These are phyloP conservation scores for Muricea muricata DNA, from an alignment of 92 coral and sea anemone species.

Conservation along the genomic window DNA sequence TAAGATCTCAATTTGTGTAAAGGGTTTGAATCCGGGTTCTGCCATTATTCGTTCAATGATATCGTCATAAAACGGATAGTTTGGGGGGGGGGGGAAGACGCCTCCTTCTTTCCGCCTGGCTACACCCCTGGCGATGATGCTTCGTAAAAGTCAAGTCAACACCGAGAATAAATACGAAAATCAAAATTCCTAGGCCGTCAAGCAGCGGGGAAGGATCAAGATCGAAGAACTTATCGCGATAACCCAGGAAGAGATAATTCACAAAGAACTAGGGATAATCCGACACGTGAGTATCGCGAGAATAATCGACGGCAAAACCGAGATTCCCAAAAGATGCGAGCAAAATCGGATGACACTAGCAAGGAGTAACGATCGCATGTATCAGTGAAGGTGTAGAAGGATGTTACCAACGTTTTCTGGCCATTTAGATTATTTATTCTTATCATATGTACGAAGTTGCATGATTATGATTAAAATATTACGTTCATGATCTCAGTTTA, in stretches of 20 bases:
- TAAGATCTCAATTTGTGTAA: too few relatives aligned
- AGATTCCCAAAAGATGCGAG: conserved; percentile 16
- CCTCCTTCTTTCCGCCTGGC: too few relatives aligned
- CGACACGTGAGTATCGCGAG: conserved; percentile 24
- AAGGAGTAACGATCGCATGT: neutral
- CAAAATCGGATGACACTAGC: conserved; percentile 28
- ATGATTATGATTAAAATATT: too few relatives aligned
- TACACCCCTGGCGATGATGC: too few relatives aligned
- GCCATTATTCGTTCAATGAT: too few relatives aligned
- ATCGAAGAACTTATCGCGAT: conserved; percentile 26
- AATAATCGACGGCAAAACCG: conserved; percentile 16
- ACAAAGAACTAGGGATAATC: neutral
- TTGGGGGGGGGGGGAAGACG: too few relatives aligned
- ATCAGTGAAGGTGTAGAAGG: neutral
- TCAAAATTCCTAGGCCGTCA: neutral
- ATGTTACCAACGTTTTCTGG: neutral
- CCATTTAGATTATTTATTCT: too few relatives aligned
- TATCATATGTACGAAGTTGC: too few relatives aligned
- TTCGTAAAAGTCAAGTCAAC: too few relatives aligned
- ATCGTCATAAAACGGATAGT: too few relatives aligned
- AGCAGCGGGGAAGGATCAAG: conserved; percentile 10
- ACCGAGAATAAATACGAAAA: neutral
- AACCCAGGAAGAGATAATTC: neutral
- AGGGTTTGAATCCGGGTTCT: too few relatives aligned
- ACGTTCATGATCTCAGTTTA: too few relatives aligned